Evolutionary conservation across 2,113 vertebrate species (phyloP), one percentile per base, ranked within the genome.

Genomic region (Carettochelys insculpta): DNA sequence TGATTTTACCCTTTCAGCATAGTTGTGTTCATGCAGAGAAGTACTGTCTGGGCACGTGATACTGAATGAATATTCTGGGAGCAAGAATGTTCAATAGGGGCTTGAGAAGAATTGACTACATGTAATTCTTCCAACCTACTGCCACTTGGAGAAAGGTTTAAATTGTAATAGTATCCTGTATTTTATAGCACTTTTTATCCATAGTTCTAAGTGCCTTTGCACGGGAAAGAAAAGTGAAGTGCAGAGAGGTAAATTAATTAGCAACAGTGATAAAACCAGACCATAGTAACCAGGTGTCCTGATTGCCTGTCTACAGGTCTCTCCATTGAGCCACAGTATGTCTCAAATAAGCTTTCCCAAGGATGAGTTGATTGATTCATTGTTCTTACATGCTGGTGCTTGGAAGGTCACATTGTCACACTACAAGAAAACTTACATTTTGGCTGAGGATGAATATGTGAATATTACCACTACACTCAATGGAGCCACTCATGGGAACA

Each of bases 341-440:
- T 89, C 92, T 47, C 85, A 68, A 78, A 8, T 3, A 45, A 27
- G 17, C 24, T 45, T 41, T 29, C 52, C 65, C 14, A 1, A 2
- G n/a, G 19, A 8, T 38, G 34, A 10, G n/a, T 38, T 24, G 22
- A 78, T 88, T 87, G 87, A 20, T 38, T 65, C 50, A 3, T 0
- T 48, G 25, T 27, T 78, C 51, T 48, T 20, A 5, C 4, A 2
- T 14, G n/a, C 50, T 45, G n/a, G n/a, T n/a, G n/a, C n/a, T n/a
- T n/a, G 83, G 77, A 73, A 78, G 80, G 19, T 41, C 41, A 77
- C 54, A 20, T 65, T 91, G 34, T 68, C 38, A 50, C 11, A 20
- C 73, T 58, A 25, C 14, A 11, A 0, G 53, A 11, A 43, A 6
- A 38, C 25, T 51, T 78, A 1, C 22, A 1, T 3, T 0, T 54